phyloP scores from a whole-genome alignment of 1,140 invertebrate genomes.

The Epicauta chinensis region DNA sequence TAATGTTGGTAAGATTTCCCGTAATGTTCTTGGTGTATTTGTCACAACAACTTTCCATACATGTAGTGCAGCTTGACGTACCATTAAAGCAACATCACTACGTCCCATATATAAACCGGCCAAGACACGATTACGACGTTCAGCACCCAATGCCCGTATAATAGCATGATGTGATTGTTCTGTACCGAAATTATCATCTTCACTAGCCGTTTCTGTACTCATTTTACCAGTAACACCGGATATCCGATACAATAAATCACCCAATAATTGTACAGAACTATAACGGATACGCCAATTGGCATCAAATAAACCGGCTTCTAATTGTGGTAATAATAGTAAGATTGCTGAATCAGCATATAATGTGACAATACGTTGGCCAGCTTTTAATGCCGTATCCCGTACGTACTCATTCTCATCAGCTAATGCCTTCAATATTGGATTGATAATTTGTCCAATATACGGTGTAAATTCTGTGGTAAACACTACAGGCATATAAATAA shows the following conservation, averaged over 20 bases:
- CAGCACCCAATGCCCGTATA: constrained; percentile 77
- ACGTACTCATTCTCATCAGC: constrained; percentile 99
- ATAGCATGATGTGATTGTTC: constrained; percentile 93
- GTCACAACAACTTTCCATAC: constrained; percentile 97
- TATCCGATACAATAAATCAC: constrained; percentile 93
- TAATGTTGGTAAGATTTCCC: constrained; percentile 92
- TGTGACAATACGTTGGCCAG: constrained; percentile 95
- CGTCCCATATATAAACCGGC: constrained; percentile 97
- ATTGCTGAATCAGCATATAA: constrained; percentile 96
- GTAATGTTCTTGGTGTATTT: constrained; percentile 92
- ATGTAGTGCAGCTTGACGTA: constrained; percentile 93
- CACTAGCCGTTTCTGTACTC: constrained; percentile 95
- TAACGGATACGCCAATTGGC: constrained; percentile 98
- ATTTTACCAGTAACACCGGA: constrained; percentile 98
- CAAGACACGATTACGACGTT: constrained; percentile 86
- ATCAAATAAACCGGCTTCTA: constrained; percentile 91
- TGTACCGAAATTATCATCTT: constrained; percentile 99
- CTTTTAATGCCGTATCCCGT: constrained; percentile 90
- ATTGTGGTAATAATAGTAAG: constrained; percentile 83
- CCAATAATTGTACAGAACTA: constrained; percentile 92
- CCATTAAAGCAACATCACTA: constrained; percentile 94
- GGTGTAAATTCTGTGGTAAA: constrained; percentile 93
- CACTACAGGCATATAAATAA: constrained; percentile 97
- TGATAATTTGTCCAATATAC: constrained; percentile 96
- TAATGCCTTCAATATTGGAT: constrained; percentile 93